Conservation (phyloP, 2,888 invertebrate species). For the Emmelina monodactyla region DNA sequence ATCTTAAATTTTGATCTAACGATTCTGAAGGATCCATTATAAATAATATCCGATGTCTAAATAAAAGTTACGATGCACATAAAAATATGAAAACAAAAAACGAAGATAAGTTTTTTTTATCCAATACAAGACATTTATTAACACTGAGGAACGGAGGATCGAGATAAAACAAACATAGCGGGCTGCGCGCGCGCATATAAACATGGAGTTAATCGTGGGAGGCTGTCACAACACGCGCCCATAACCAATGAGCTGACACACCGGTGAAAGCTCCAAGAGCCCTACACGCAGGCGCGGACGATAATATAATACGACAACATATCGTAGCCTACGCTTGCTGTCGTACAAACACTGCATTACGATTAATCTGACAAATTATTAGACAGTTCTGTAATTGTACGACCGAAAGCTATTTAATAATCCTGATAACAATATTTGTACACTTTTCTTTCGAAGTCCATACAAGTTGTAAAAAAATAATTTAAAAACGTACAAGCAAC, state of each 20-base stretch:
- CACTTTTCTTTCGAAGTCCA: slow-evolving; percentile 29
- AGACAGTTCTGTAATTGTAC: slow-evolving; percentile 16
- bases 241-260: slow-evolving; percentile 39
- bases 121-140: slow-evolving; percentile 60
- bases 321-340: slow-evolving; percentile 47
- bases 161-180: slow-evolving; percentile 66
- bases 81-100: slow-evolving; percentile 45
- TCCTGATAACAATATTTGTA: not conserved
- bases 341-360: slow-evolving; percentile 20
- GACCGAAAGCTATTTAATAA: slow-evolving; percentile 34
- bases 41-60: slow-evolving; percentile 63
- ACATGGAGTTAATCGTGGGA: slow-evolving; percentile 61
- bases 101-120: slow-evolving; percentile 35
- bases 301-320: slow-evolving; percentile 38
- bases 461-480: slow-evolving; percentile 27
- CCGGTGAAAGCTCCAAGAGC: slow-evolving; percentile 56
- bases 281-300: slow-evolving; percentile 39
- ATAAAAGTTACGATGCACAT: slow-evolving; percentile 50
- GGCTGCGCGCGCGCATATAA: slow-evolving; percentile 56
- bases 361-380: not conserved
- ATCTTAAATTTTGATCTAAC: slow-evolving; percentile 61
- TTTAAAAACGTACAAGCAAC: not conserved
- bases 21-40: slow-evolving; percentile 54
- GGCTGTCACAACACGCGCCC: slow-evolving; percentile 62
- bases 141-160: slow-evolving; percentile 54